These are phyloP conservation scores for Takifugu flavidus DNA, from an alignment of 2,113 vertebrate genomes.

Conservation along the genomic window DNA sequence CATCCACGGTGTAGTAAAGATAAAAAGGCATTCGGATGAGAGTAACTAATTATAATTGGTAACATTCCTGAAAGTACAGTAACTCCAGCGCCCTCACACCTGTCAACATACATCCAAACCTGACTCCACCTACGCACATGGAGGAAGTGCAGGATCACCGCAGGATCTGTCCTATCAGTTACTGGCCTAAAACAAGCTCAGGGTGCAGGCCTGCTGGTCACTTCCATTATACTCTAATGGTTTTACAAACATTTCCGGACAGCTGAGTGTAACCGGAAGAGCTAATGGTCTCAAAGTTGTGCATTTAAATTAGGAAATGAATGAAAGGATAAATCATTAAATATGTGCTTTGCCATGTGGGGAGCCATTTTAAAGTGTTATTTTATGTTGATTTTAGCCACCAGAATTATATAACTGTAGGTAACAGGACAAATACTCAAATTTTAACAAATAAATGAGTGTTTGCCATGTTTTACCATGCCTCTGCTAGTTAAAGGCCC, in stretches of 20 bases:
- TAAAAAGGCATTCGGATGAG: constrained; percentile 7
- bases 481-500: constrained; percentile 46
- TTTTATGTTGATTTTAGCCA: too few species aligned
- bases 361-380: too few species aligned
- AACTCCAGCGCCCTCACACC: constrained; percentile 22
- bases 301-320: neutral
- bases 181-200: constrained; percentile 14
- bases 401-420: too few species aligned
- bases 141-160: constrained; percentile 39
- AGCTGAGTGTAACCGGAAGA: constrained; percentile 7
- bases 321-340: too few species aligned
- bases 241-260: neutral
- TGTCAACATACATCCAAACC: constrained; percentile 49
- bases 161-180: constrained; percentile 23
- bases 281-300: neutral
- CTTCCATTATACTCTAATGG: constrained; percentile 26
- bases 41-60: neutral
- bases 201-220: constrained; percentile 18
- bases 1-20: neutral
- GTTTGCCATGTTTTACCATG: constrained; percentile 12
- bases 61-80: constrained; percentile 2
- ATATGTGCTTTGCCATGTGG: too few species aligned
- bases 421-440: too few species aligned
- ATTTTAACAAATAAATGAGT: too few species aligned
- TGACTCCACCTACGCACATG: constrained; percentile 29